phyloP scores from a whole-genome alignment of 2,888 invertebrate genomes.

The Torymus auratus region DNA sequence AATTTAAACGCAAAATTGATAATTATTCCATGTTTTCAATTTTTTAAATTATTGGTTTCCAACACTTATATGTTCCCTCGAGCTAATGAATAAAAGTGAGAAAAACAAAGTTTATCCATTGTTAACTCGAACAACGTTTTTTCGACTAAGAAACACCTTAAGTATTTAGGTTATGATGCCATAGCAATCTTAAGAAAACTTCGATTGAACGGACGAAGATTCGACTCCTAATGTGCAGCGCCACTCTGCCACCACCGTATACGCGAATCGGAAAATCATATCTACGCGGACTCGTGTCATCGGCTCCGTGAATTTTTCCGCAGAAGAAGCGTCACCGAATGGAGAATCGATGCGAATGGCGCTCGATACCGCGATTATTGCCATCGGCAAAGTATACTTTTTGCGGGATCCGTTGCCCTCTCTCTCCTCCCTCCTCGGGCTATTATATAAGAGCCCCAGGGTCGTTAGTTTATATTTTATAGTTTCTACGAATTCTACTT shows the following conservation, averaged over 20 bases:
- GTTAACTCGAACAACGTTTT: too few species aligned
- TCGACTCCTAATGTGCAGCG: too few species aligned
- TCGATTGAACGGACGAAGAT: too few species aligned
- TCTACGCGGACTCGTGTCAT: constrained; percentile 22
- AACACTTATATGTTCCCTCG: too few species aligned
- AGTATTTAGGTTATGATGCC: too few species aligned
- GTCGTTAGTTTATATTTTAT: constrained; percentile 52
- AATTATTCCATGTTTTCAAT: too few species aligned
- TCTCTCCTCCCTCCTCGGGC: constrained; percentile 14
- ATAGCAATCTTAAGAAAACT: too few species aligned
- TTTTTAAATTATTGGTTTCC: too few species aligned
- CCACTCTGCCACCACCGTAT: neutral
- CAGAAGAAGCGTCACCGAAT: constrained; percentile 31
- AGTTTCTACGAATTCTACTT: constrained; percentile 42
- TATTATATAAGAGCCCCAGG: constrained; percentile 44
- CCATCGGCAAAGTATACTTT: constrained; percentile 46
- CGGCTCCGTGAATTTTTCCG: constrained; percentile 35
- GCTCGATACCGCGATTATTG: constrained; percentile 56
- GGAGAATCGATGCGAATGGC: constrained; percentile 53
- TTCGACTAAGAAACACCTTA: too few species aligned
- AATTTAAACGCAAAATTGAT: too few species aligned
- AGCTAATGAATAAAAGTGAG: too few species aligned
- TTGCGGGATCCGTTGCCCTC: constrained; percentile 17
- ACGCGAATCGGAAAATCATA: constrained; percentile 40
- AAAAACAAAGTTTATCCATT: too few species aligned